These are phyloP conservation scores for Taphrorychus bicolor DNA, from an alignment of 2,888 invertebrate genomes.

Conservation along the genomic window DNA sequence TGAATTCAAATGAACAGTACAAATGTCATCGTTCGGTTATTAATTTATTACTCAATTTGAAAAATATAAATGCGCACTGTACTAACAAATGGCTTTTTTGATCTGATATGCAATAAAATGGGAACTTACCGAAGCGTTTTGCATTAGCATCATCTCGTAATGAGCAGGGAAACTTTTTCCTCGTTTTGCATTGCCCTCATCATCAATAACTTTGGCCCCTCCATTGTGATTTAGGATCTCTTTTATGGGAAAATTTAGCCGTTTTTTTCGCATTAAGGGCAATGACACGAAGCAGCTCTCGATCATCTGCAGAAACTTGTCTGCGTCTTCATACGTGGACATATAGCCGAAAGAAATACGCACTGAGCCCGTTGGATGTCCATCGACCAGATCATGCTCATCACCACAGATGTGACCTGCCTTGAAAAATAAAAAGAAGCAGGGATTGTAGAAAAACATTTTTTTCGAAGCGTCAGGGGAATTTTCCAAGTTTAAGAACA, in stretches of 20 bases:
- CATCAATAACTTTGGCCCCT: not conserved
- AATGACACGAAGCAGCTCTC: constrained; percentile 73
- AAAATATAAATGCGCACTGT: not conserved
- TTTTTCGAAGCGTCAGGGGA: constrained; percentile 21
- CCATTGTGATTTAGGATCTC: not conserved
- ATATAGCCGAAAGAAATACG: constrained; percentile 93
- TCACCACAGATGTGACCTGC: constrained; percentile 94
- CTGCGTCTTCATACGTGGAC: constrained; percentile 77
- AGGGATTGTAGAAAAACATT: no score
- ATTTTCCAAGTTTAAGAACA: constrained; percentile 24
- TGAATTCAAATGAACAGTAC: not conserved
- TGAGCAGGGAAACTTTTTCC: not conserved
- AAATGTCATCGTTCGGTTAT: not conserved
- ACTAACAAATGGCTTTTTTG: not conserved
- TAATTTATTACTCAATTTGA: not conserved
- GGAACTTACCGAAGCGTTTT: not conserved
- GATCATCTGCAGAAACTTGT: constrained; percentile 76
- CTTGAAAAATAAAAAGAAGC: constrained; percentile 48
- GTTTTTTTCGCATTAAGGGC: constrained; percentile 51
- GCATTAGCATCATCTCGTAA: not conserved
- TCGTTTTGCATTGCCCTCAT: not conserved
- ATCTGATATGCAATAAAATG: not conserved
- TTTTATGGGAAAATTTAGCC: not conserved
- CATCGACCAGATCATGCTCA: constrained; percentile 82
- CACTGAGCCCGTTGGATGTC: constrained; percentile 90